Evolutionary conservation across 2,113 vertebrate species (phyloP), one percentile per base, ranked within the genome.

Genomic region (Rhodinocichla rosea): DNA sequence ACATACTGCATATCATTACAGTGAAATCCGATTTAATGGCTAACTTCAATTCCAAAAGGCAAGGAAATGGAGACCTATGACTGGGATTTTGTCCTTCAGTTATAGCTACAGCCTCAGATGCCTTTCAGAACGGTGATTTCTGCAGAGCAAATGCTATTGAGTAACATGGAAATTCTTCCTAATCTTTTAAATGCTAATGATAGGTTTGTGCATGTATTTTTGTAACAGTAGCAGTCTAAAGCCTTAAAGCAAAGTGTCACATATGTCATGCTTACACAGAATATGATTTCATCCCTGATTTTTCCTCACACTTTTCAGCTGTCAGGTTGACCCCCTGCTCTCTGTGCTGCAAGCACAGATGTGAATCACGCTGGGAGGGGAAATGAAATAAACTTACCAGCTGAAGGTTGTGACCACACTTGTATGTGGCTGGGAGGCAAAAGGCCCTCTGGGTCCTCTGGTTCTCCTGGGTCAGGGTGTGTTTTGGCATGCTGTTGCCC

Each of bases 11-110:
- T 73, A 73, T 74, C 33, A 49, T 86, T 91, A n/a, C 75, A 82
- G 87, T 82, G 53, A 93, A 94, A 96, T 97, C 83, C 24, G 16
- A 40, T 95, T 84, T 78, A 89, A 80, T 40, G 44, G 28, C 71
- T 64, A 64, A 13, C 47, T 89, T 90, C 45, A 83, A 5, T 56
- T 92, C 74, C 2, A 1, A 47, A 67, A 83, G n/a, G 42, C 68
- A 87, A 86, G 68, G 63, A 63, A 89, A 90, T 0, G 0, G 63
- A 82, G 39, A 19, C 50, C 24, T 53, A 13, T 88, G 28, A 79
- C 59, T 89, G 68, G 62, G 85, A 79, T 62, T 77, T 81, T 81
- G 47, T 89, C 92, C 52, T 83, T 92, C 32, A 27, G 20, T 42
- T 42, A 13, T 60, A 83, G 52, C 65, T 91, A 6, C 23, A 83